phyloP scores from a whole-genome alignment of 2,113 vertebrate species.

The Channa argus region DNA sequence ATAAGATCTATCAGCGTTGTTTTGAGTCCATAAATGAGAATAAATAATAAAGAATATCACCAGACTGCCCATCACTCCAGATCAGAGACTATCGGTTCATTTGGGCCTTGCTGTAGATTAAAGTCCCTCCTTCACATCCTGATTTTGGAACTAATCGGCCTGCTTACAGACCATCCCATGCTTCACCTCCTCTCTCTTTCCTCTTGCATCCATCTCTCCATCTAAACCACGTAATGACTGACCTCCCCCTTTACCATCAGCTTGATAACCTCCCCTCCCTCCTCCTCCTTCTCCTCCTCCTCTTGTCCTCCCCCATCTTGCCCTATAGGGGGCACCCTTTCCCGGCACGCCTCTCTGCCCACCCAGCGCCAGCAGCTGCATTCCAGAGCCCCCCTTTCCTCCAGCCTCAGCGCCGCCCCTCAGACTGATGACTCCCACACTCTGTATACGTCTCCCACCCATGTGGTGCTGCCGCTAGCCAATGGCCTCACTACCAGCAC shows the following conservation, averaged over 20 bases:
- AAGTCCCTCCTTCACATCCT: neutral
- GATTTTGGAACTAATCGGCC: conserved; percentile 34
- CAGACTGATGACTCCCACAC: conserved; percentile 83
- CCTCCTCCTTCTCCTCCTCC: conserved; percentile 2
- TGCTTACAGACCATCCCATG: conserved; percentile 43
- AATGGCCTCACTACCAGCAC: conserved; percentile 66
- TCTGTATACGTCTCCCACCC: conserved; percentile 73
- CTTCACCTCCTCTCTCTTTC: conserved; percentile 12
- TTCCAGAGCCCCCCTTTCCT: conserved; percentile 75
- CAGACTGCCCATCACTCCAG: neutral
- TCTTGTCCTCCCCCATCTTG: conserved; percentile 51
- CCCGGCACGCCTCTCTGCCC: conserved; percentile 84
- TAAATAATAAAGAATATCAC: neutral
- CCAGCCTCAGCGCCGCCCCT: conserved; percentile 71
- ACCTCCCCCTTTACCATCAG: conserved; percentile 64
- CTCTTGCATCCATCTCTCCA: conserved; percentile 51
- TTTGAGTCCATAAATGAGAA: too few relatives aligned
- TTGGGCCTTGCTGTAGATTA: too few relatives aligned
- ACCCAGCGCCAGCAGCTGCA: conserved; percentile 83
- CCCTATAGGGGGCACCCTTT: conserved; percentile 87
- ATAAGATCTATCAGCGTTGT: too few relatives aligned
- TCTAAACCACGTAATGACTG: conserved; percentile 54
- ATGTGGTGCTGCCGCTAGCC: conserved; percentile 66
- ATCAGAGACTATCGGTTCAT: neutral
- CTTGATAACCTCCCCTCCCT: conserved; percentile 48